Conservation (phyloP, 2,797 vertebrate species). For the Pangasius macronema region DNA sequence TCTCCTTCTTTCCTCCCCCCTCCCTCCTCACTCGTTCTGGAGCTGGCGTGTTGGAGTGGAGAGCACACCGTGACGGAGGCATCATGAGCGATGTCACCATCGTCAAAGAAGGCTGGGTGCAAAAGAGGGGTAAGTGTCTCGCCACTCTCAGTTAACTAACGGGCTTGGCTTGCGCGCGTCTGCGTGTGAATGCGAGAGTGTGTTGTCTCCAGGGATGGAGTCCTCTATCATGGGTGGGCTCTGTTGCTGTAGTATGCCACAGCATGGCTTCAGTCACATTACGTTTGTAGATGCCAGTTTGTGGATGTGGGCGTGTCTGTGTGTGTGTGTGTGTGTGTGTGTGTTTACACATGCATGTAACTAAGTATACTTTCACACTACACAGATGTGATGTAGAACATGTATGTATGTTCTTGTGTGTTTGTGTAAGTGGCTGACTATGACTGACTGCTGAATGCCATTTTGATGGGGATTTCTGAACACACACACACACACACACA, state of each 20-base stretch:
- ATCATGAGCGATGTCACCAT: conserved; percentile 99
- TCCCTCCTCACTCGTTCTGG: conserved; percentile 74
- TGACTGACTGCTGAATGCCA: conserved; percentile 30
- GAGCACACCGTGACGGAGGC: conserved; percentile 86
- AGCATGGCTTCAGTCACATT: conserved; percentile 52
- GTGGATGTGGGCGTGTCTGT: conserved; percentile 44
- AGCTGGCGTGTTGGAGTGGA: conserved; percentile 80
- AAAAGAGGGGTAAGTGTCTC: conserved; percentile 93
- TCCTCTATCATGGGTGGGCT: conserved; percentile 51
- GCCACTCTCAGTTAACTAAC: conserved; percentile 55
- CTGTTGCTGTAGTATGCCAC: conserved; percentile 42
- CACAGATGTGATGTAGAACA: not conserved
- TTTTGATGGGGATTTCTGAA: conserved; percentile 40
- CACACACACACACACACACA: conserved; percentile 16
- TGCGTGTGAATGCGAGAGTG: conserved; percentile 16
- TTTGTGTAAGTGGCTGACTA: conserved; percentile 27
- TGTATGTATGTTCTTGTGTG: conserved; percentile 21
- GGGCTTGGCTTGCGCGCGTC: conserved; percentile 16
- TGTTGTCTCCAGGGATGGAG: conserved; percentile 34
- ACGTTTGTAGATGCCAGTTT: conserved; percentile 35
- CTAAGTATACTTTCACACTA: conserved; percentile 37
- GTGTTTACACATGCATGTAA: conserved; percentile 31
- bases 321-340: conserved; percentile 49
- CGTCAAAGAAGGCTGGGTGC: conserved; percentile 99
- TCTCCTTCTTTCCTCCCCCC: conserved; percentile 59